Base-by-base conservation (phyloP, 2,888 invertebrate genomes). In the Xestia ashworthii region DNA sequence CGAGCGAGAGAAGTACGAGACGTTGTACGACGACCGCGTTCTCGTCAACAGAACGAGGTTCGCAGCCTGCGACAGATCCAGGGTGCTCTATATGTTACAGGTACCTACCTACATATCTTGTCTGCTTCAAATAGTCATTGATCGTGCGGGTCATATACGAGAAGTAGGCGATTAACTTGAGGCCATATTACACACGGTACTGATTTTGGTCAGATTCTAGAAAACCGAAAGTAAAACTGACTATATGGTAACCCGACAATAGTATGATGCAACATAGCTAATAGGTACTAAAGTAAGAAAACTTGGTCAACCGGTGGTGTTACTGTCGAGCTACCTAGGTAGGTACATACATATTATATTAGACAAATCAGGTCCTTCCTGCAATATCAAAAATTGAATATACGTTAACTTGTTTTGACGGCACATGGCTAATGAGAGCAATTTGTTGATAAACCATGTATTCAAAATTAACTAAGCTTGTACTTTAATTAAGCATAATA, bases 21-120 rank as follows among this genome's bases (percentile, higher is more conserved):
- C 92, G 0, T 89, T 96, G 81, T 96, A 91, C 84, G 95, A 96
- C 86, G 86, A 89, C 0, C 90, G 93, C 3, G 95, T 96, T 12
- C 91, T 95, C 38, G 92, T 96, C 71, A 96, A 96, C 80, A 88
- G 95, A n/a, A 95, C 96, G 0, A 89, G 91, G 48, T 93, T 94
- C 84, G 94, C 95, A 0, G 95, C 96, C 0, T 96, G 96, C 85
- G 96, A 96, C 81, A 91, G 96, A 9, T 93, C 94, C 14, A 89
- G 96, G 3, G 90, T 94, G 0, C 70, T 95, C 44, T 96, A 96
- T 78, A 88, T 93, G 19, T 83, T 96, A 25, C 94, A 95, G 91
- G 95, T 89, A 75, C 8, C 14, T 60, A 32, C 32, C 32, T 32
- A 32, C 32, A 16, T 32, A 58, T 25, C 6, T 25, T 58, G 16